Conservation (phyloP, 2,888 invertebrate genomes). For the Drosophila falleni region DNA sequence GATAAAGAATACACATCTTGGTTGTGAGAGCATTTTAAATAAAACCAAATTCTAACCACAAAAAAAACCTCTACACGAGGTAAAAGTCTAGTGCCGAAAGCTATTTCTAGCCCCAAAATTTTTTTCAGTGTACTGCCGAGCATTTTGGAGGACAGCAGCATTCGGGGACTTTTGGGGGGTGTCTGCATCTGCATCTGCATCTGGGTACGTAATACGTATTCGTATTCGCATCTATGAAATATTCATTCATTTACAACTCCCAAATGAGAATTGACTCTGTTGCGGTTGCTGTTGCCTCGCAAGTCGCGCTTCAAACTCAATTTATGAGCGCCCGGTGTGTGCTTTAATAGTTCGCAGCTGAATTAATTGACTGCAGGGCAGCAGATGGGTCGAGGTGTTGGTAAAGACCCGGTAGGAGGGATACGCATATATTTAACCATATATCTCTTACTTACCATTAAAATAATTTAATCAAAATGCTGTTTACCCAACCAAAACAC, state of each 20-base stretch:
- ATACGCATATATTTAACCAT: conserved; percentile 71
- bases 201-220: conserved; percentile 44
- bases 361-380: conserved; percentile 75
- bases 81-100: no score
- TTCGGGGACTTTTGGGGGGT: conserved; percentile 3
- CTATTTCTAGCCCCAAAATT: no score
- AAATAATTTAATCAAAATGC: conserved; percentile 79
- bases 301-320: conserved; percentile 72
- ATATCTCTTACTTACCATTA: conserved; percentile 75
- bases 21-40: no score
- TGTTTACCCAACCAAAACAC: conserved; percentile 54
- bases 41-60: no score
- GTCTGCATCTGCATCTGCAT: conserved; percentile 48
- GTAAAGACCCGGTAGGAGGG: conserved; percentile 21
- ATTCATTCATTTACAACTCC: conserved; percentile 79
- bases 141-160: conserved; percentile 7
- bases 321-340: conserved; percentile 81
- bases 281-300: conserved; percentile 28
- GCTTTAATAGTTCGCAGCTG: conserved; percentile 81
- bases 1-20: no score
- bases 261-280: conserved; percentile 72
- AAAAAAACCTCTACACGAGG: no score
- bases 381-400: background rate
- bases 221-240: conserved; percentile 73
- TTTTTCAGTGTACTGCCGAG: no score